phyloP scores from a whole-genome alignment of 1,140 invertebrate genomes.

The Lasioglossum baleicum region DNA sequence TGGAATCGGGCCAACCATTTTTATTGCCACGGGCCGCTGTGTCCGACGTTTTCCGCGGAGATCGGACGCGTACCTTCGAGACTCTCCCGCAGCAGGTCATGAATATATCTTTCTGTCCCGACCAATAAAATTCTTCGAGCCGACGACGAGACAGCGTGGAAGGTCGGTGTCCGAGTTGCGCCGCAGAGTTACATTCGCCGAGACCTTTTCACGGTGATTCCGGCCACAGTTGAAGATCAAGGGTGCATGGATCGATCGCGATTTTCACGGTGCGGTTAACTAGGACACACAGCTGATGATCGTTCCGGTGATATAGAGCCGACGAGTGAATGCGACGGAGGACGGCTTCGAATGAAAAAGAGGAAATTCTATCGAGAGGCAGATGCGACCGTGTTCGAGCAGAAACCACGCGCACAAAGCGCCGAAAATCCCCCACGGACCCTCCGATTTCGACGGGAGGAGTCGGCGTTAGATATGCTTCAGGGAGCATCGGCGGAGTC shows the following conservation, averaged over 20 bases:
- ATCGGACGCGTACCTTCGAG: neutral
- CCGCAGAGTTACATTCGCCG: constrained; percentile 5
- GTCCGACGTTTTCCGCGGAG: constrained; percentile 46
- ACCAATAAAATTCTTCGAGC: constrained; percentile 45
- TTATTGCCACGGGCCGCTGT: constrained; percentile 44
- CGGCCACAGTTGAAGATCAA: neutral
- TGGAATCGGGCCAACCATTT: constrained; percentile 60
- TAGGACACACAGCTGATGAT: neutral
- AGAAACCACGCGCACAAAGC: constrained; percentile 37
- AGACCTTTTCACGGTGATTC: constrained; percentile 16
- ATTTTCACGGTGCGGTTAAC: constrained; percentile 24
- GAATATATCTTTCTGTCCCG: constrained; percentile 42
- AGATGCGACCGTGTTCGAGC: constrained; percentile 36
- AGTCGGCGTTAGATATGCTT: constrained; percentile 61
- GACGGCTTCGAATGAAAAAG: neutral
- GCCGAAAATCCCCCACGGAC: constrained; percentile 41
- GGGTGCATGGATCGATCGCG: neutral
- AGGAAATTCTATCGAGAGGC: constrained; percentile 44
- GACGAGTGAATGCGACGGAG: neutral
- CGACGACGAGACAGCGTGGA: neutral
- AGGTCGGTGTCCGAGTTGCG: neutral
- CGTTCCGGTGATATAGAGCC: neutral
- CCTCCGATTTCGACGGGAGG: constrained; percentile 48
- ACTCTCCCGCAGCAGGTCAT: constrained; percentile 21
- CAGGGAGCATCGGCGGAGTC: constrained; percentile 53